Evolutionary conservation across 2,888 invertebrate species (phyloP).

Genomic region (Graphium colonna): DNA sequence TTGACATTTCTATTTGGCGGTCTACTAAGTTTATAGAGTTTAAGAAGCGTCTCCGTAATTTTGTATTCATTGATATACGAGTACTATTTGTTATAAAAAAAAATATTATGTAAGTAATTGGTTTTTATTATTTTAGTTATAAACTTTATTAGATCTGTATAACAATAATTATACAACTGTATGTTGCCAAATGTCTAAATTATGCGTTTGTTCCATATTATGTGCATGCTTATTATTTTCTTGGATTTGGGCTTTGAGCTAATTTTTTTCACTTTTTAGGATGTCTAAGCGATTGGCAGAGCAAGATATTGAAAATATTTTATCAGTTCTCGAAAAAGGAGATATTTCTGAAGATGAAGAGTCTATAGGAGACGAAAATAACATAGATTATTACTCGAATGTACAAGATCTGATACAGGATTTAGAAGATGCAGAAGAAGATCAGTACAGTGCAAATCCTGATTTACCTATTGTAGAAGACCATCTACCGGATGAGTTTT

Average conservation of each 20-base stretch:
- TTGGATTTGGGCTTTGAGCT: background rate
- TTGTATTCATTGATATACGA: too few relatives aligned
- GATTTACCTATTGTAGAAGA: slow-evolving; percentile 22
- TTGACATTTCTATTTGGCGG: background rate
- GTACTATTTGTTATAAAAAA: too few relatives aligned
- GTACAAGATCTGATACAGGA: too few relatives aligned
- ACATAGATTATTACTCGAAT: slow-evolving; percentile 20
- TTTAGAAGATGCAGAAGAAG: slow-evolving; percentile 23
- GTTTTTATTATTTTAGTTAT: slow-evolving; percentile 19
- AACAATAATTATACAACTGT: background rate
- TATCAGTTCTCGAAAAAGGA: slow-evolving; percentile 22
- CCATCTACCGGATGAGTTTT: too few relatives aligned
- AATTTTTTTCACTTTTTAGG: slow-evolving; percentile 3
- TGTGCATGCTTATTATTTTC: slow-evolving; percentile 5
- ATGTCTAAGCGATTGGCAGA: slow-evolving; percentile 5
- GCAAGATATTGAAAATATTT: slow-evolving; percentile 23
- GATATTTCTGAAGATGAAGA: too few relatives aligned
- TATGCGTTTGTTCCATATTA: slow-evolving; percentile 8
- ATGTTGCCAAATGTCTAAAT: slow-evolving; percentile 9
- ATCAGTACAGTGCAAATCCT: slow-evolving; percentile 22
- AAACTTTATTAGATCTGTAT: slow-evolving; percentile 14
- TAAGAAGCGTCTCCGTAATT: too few relatives aligned
- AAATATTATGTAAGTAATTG: slow-evolving; percentile 22
- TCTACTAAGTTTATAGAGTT: too few relatives aligned
- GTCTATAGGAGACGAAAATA: slow-evolving; percentile 20